phyloP scores from a whole-genome alignment of 2,888 invertebrate species.

The Sinelater perroti region DNA sequence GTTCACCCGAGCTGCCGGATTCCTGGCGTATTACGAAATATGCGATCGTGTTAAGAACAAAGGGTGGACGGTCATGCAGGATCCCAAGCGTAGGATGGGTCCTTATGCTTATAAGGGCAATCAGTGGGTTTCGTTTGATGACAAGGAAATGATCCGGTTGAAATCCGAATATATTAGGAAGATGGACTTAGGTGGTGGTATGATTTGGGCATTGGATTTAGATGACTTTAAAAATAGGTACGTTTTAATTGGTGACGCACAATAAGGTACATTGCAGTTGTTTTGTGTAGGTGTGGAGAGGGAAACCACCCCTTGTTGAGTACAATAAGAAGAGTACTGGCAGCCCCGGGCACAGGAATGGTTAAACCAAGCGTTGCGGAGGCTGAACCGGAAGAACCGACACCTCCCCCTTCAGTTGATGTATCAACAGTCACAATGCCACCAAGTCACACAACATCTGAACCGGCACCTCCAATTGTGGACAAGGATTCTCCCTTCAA shows the following conservation, averaged over 20 bases:
- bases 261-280: not conserved
- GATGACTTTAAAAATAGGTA: slow-evolving; percentile 79
- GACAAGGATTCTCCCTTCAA: slow-evolving; percentile 65
- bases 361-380: slow-evolving; percentile 37
- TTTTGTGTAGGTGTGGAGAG: slow-evolving; percentile 72
- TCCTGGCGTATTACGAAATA: slow-evolving; percentile 90
- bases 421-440: slow-evolving; percentile 37
- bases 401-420: slow-evolving; percentile 23
- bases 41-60: slow-evolving; percentile 81
- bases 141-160: slow-evolving; percentile 77
- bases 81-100: slow-evolving; percentile 80
- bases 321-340: slow-evolving; percentile 77
- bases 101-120: slow-evolving; percentile 87
- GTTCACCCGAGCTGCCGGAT: slow-evolving; percentile 85
- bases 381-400: slow-evolving; percentile 30
- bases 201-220: slow-evolving; percentile 91
- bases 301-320: slow-evolving; percentile 83
- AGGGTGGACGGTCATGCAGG: slow-evolving; percentile 84
- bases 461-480: slow-evolving; percentile 44
- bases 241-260: not conserved
- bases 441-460: slow-evolving; percentile 37
- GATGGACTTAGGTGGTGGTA: slow-evolving; percentile 83
- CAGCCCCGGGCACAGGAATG: slow-evolving; percentile 59
- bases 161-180: slow-evolving; percentile 83
- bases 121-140: slow-evolving; percentile 94